phyloP scores from a whole-genome alignment of 2,888 invertebrate genomes.

The Ectemnius lituratus region DNA sequence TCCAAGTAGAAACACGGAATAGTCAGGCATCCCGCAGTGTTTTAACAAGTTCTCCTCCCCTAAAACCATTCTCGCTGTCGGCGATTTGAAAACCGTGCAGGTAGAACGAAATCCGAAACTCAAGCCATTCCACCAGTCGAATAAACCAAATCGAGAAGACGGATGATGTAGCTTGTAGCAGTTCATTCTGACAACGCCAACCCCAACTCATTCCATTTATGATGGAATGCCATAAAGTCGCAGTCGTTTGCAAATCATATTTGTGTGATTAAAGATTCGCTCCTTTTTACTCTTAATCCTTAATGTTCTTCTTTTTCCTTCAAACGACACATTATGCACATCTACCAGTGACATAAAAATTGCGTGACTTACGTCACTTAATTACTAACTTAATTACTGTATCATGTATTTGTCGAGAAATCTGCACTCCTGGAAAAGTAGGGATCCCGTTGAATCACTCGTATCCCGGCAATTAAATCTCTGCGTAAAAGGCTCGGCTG shows the following conservation, averaged over 20 bases:
- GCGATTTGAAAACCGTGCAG: conserved; percentile 51
- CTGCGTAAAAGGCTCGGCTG: conserved; percentile 30
- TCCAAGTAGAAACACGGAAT: conserved; percentile 62
- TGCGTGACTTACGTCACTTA: too few species aligned
- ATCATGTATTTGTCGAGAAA: too few species aligned
- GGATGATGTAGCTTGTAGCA: not conserved
- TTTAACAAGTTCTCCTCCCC: conserved; percentile 65
- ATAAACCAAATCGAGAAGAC: conserved; percentile 51
- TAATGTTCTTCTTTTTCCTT: too few species aligned
- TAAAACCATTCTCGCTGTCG: conserved; percentile 52
- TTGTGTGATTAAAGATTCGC: not conserved
- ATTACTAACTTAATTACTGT: too few species aligned
- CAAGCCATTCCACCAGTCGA: conserved; percentile 38
- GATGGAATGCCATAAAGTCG: not conserved
- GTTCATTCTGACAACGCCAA: not conserved
- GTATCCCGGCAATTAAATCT: conserved; percentile 50
- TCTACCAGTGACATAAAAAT: too few species aligned
- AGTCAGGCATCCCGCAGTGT: conserved; percentile 63
- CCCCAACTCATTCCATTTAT: not conserved
- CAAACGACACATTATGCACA: too few species aligned
- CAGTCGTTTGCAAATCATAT: not conserved
- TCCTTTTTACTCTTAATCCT: too few species aligned
- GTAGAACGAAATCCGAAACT: conserved; percentile 55
- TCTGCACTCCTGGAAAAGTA: too few species aligned
- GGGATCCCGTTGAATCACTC: too few species aligned